A percentile compares a stretch with the other conserved stretches of the same genome.
These are phyloP conservation scores for Temnothorax nylanderi DNA, from an alignment of 1,140 invertebrate species.

Conservation along the genomic window DNA sequence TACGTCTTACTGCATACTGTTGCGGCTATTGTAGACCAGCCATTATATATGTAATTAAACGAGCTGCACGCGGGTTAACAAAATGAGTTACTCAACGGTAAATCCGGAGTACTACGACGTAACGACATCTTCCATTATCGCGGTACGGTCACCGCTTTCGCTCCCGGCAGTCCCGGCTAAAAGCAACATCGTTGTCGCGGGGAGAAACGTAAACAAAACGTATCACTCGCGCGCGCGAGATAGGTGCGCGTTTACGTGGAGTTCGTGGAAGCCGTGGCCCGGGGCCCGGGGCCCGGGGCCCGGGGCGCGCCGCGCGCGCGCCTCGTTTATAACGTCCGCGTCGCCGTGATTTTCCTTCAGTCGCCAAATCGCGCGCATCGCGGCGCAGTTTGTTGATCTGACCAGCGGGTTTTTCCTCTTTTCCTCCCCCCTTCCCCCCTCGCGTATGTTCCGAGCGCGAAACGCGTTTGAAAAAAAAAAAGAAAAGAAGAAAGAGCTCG, in stretches of 20 bases:
- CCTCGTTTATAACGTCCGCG: slow-evolving; percentile 6
- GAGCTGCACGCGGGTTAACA: neutral
- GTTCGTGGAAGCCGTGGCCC: neutral
- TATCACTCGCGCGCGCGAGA: neutral
- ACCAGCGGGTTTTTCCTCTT: neutral
- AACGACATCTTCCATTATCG: neutral
- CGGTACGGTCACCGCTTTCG: neutral
- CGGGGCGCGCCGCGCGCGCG: neutral
- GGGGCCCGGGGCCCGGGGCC: too few relatives aligned
- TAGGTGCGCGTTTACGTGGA: neutral
- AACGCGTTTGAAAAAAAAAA: slow-evolving; percentile 7
- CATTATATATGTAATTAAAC: neutral
- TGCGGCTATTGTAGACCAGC: too few relatives aligned
- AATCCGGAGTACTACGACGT: neutral
- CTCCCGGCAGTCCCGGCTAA: neutral
- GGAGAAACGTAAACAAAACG: neutral
- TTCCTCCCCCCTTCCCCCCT: neutral
- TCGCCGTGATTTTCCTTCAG: slow-evolving; percentile 2
- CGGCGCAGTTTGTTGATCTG: neutral
- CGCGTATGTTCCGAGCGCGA: neutral
- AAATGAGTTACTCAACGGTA: neutral
- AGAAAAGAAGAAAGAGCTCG: neutral
- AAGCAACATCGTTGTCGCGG: neutral
- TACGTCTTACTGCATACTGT: too few relatives aligned
- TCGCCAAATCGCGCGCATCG: slow-evolving; percentile 7